A percentile compares a stretch with the other conserved stretches of the same genome.
These are phyloP conservation scores for Geotrypetes seraphini DNA, from an alignment of 2,797 vertebrate genomes.

Conservation along the genomic window DNA sequence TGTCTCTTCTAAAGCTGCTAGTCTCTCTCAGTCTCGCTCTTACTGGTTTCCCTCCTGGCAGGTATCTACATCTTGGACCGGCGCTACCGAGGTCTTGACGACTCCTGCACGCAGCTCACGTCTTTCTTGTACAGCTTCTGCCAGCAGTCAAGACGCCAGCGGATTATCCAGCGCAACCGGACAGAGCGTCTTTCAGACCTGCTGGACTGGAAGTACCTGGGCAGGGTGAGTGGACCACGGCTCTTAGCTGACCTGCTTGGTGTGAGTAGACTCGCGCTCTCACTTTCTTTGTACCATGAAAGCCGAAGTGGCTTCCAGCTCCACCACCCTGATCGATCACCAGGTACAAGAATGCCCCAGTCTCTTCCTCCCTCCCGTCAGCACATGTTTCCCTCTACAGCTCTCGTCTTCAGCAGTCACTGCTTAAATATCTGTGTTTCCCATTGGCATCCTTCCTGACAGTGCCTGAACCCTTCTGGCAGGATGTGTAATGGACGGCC, in stretches of 20 bases:
- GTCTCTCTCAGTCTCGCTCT: not conserved
- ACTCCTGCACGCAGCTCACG: slow-evolving; percentile 88
- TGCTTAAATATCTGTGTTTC: too few relatives aligned
- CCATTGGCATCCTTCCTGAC: too few relatives aligned
- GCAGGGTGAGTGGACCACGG: slow-evolving; percentile 54
- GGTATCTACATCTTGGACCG: slow-evolving; percentile 92
- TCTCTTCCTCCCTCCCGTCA: too few relatives aligned
- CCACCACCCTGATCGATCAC: too few relatives aligned
- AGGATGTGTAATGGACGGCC: not conserved
- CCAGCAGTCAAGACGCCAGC: slow-evolving; percentile 83
- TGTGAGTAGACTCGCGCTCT: too few relatives aligned
- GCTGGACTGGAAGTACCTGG: slow-evolving; percentile 90
- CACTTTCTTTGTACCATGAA: too few relatives aligned
- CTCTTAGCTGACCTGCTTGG: fast-evolving
- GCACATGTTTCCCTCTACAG: too few relatives aligned
- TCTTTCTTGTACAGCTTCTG: slow-evolving; percentile 91
- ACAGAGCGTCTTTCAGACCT: slow-evolving; percentile 89
- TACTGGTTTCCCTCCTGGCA: slow-evolving; percentile 16
- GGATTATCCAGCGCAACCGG: slow-evolving; percentile 89
- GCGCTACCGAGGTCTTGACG: slow-evolving; percentile 72
- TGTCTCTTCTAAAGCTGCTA: not conserved
- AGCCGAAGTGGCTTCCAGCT: too few relatives aligned
- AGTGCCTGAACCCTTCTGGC: not conserved
- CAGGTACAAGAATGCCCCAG: too few relatives aligned
- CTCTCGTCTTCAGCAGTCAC: too few relatives aligned